phyloP scores from a whole-genome alignment of 2,797 vertebrate genomes.

The Mus minutoides region DNA sequence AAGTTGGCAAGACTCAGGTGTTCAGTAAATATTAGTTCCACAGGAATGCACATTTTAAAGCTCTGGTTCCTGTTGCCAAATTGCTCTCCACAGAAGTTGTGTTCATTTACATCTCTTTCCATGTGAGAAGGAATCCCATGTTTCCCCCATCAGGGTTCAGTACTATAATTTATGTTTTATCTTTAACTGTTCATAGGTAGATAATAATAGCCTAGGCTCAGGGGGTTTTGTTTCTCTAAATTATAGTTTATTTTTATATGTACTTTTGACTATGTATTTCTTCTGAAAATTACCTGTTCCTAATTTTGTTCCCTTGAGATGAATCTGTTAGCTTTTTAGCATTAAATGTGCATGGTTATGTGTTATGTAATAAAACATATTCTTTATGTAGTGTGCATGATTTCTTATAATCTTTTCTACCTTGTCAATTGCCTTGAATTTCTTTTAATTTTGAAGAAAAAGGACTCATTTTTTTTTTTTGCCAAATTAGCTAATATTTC shows the following conservation, averaged over 20 bases:
- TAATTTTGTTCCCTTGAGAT: slow-evolving; percentile 11
- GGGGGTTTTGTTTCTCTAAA: neutral
- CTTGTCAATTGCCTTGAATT: slow-evolving; percentile 28
- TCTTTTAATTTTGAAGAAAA: slow-evolving; percentile 42
- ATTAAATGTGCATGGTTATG: neutral
- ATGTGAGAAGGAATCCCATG: slow-evolving; percentile 9
- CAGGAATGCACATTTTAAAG: slow-evolving; percentile 35
- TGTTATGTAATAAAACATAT: neutral
- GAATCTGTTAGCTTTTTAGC: neutral
- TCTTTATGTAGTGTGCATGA: neutral
- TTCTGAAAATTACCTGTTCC: slow-evolving; percentile 12
- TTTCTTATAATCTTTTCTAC: neutral
- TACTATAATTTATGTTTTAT: neutral
- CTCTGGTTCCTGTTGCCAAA: slow-evolving; percentile 8
- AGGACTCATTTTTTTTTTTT: neutral
- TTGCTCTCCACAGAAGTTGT: neutral
- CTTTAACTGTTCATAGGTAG: neutral
- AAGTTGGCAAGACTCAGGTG: neutral
- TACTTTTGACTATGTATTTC: slow-evolving; percentile 18
- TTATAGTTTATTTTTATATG: slow-evolving; percentile 23
- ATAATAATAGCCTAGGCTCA: slow-evolving; percentile 13
- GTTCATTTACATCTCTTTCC: neutral
- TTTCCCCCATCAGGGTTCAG: neutral
- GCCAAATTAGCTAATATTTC: slow-evolving; percentile 3
- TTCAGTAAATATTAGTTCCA: slow-evolving; percentile 41